Percentiles rank a stretch among this genome's conserved stretches.
These are phyloP conservation scores for Melanostoma scalare DNA, from an alignment of 2,888 invertebrate genomes.

Conservation along the genomic window DNA sequence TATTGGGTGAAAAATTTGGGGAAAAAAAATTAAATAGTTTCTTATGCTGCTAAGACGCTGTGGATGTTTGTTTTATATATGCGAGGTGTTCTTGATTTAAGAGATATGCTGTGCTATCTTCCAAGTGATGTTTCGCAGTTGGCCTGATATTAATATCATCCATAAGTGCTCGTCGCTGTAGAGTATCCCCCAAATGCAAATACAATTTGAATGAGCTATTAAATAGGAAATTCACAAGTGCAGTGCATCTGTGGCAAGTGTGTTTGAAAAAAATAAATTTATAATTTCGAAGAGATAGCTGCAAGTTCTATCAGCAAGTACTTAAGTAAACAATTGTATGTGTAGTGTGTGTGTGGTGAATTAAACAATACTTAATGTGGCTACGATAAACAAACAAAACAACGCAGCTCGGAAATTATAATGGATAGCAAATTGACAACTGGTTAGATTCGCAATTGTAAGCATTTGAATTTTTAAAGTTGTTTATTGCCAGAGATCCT, in stretches of 20 bases:
- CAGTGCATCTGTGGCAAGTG: slow-evolving; percentile 60
- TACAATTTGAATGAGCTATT: slow-evolving; percentile 9
- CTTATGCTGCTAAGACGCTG: neutral
- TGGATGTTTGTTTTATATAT: slow-evolving; percentile 41
- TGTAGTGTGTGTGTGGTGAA: slow-evolving; percentile 18
- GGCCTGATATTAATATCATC: too few species aligned
- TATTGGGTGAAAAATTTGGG: neutral
- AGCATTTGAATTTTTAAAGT: neutral
- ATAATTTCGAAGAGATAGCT: slow-evolving; percentile 17
- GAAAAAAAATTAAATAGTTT: slow-evolving; percentile 1
- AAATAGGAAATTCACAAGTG: slow-evolving; percentile 33
- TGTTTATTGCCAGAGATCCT: too few species aligned
- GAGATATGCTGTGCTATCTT: slow-evolving; percentile 25
- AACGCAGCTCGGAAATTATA: slow-evolving; percentile 12
- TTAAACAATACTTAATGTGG: slow-evolving; percentile 28
- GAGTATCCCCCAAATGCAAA: neutral
- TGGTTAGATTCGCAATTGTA: slow-evolving; percentile 40
- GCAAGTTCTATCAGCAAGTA: slow-evolving; percentile 42
- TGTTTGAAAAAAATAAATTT: slow-evolving; percentile 39
- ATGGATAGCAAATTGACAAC: slow-evolving; percentile 66
- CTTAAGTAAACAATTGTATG: slow-evolving; percentile 41
- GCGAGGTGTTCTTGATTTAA: slow-evolving; percentile 46
- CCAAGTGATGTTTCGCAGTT: slow-evolving; percentile 5
- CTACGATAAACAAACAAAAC: slow-evolving; percentile 22
- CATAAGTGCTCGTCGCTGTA: too few species aligned